A percentile compares a stretch with the other conserved stretches of the same genome.
Conservation (phyloP, 2,797 vertebrate species). For the Cryptoblepharus egeriae region DNA sequence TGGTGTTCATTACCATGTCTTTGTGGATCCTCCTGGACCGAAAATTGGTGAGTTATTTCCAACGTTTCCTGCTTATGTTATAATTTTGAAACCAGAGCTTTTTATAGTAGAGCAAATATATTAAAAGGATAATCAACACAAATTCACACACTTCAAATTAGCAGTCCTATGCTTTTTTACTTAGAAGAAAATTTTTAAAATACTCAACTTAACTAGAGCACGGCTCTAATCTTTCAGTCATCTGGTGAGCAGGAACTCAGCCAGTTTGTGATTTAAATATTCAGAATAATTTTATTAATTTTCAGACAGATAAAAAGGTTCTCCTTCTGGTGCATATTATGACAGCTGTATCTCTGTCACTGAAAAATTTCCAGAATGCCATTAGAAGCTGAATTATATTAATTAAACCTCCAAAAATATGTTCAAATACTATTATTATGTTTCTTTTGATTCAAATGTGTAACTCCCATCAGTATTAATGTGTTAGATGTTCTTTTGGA, state of each 20-base stretch:
- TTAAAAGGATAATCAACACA: not conserved
- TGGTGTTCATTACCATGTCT: conserved; percentile 83
- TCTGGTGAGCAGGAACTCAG: not conserved
- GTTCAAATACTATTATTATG: not conserved
- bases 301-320: conserved; percentile 1
- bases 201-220: not conserved
- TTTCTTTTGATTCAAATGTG: not conserved
- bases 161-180: too few species aligned
- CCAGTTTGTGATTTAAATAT: conserved; percentile 25
- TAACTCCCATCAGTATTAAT: not conserved
- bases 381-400: conserved; percentile 32
- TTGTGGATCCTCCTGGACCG: conserved; percentile 85
- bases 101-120: not conserved
- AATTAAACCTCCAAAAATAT: not conserved
- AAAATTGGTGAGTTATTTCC: conserved; percentile 84
- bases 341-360: not conserved
- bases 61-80: not conserved
- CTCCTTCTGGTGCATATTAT: not conserved
- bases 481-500: not conserved
- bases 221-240: conserved; percentile 9
- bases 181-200: not conserved
- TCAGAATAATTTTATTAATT: conserved; percentile 2
- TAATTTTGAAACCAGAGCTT: not conserved
- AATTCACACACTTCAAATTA: not conserved
- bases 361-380: conserved; percentile 17